These are phyloP conservation scores for Clistopyga incitator DNA, from an alignment of 2,888 invertebrate species.

Conservation along the genomic window DNA sequence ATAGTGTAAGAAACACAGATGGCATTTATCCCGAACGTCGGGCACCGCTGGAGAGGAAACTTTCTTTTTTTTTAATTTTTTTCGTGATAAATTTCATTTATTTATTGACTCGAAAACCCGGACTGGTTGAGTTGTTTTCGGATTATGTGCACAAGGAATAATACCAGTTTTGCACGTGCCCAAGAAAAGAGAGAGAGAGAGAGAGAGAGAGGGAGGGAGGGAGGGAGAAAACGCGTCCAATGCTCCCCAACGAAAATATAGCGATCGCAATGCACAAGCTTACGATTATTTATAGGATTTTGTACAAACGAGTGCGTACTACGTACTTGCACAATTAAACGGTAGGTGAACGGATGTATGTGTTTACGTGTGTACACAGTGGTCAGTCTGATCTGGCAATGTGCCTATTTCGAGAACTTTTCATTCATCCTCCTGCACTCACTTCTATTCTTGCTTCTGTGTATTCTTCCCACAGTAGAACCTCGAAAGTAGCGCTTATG, in stretches of 20 bases:
- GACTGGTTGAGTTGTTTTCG: neutral
- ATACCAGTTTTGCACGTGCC: conserved; percentile 8
- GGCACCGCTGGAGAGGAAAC: neutral
- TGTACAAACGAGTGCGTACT: conserved; percentile 32
- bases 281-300: conserved; percentile 42
- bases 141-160: conserved; percentile 15
- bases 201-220: too few relatives aligned
- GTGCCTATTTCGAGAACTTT: conserved; percentile 65
- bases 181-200: too few relatives aligned
- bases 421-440: conserved; percentile 65
- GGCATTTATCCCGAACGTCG: neutral
- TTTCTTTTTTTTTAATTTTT: neutral
- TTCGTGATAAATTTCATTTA: neutral
- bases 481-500: neutral
- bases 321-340: conserved; percentile 15
- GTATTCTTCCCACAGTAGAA: neutral
- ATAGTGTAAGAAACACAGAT: conserved; percentile 7
- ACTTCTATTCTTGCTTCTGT: conserved; percentile 13
- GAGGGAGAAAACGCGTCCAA: neutral
- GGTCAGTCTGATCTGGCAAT: conserved; percentile 60
- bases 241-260: neutral
- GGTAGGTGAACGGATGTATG: conserved; percentile 3
- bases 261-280: conserved; percentile 5
- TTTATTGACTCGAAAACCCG: neutral
- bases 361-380: conserved; percentile 22